Conservation (phyloP, 2,888 invertebrate genomes). For the Zaprionus bogoriensis region DNA sequence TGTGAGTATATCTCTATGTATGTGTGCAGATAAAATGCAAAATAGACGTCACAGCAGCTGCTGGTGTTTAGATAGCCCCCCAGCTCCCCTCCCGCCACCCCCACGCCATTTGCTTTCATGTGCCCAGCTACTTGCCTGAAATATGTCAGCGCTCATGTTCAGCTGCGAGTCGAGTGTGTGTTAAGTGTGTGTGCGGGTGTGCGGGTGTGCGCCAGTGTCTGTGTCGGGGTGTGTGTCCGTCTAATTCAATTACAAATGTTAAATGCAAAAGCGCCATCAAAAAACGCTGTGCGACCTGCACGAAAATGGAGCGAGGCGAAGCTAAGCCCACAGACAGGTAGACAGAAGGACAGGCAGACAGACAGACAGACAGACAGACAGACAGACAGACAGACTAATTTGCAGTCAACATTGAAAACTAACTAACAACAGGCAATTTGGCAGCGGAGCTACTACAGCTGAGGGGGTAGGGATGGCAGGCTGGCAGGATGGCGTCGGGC, state of each 20-base stretch:
- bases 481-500: background rate
- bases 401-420: slow-evolving; percentile 58
- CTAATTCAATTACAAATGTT: slow-evolving; percentile 68
- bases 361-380: slow-evolving; percentile 13
- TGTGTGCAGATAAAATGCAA: slow-evolving; percentile 69
- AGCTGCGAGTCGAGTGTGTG: slow-evolving; percentile 1
- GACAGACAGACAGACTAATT: slow-evolving; percentile 34
- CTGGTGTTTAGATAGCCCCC: slow-evolving; percentile 56
- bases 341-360: slow-evolving; percentile 20
- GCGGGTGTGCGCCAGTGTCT: background rate
- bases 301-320: no score
- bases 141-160: slow-evolving; percentile 55
- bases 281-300: slow-evolving; percentile 64
- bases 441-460: slow-evolving; percentile 7
- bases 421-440: slow-evolving; percentile 58
- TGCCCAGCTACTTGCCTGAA: slow-evolving; percentile 43
- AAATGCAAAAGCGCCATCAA: slow-evolving; percentile 54
- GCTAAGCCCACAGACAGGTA: slow-evolving; percentile 26
- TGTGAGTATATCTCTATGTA: slow-evolving; percentile 11
- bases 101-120: slow-evolving; percentile 43
- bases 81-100: slow-evolving; percentile 4
- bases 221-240: slow-evolving; percentile 29
- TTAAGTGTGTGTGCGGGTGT: no score
- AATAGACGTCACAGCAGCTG: slow-evolving; percentile 65
- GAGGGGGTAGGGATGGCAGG: background rate